phyloP scores from a whole-genome alignment of 2,797 vertebrate species.

The Sebastes minor region DNA sequence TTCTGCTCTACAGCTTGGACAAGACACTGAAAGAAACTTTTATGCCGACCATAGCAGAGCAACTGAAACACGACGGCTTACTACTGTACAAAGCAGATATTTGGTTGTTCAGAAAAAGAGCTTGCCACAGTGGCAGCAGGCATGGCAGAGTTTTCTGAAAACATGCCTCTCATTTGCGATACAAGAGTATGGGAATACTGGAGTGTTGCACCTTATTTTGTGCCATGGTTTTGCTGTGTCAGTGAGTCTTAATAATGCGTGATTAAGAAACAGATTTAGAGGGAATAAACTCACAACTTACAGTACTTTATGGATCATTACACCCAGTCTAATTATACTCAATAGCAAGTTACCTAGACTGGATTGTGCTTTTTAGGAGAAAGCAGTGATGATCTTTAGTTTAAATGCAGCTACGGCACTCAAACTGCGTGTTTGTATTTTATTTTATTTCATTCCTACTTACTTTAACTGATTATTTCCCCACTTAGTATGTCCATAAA shows the following conservation, averaged over 20 bases:
- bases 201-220: slow-evolving; percentile 27
- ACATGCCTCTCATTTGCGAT: slow-evolving; percentile 14
- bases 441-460: background rate
- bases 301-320: background rate
- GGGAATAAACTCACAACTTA: slow-evolving; percentile 7
- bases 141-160: slow-evolving; percentile 10
- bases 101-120: background rate
- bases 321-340: background rate
- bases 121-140: background rate
- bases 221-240: background rate
- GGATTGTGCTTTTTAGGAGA: background rate
- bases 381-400: background rate
- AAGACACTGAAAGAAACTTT: slow-evolving; percentile 18
- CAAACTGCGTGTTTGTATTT: background rate
- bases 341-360: background rate
- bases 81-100: background rate
- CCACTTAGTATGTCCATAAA: background rate
- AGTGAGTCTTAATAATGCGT: slow-evolving; percentile 51
- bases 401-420: background rate
- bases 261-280: slow-evolving; percentile 53
- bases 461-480: background rate
- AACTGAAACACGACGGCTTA: background rate
- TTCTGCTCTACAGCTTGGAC: slow-evolving; percentile 4
- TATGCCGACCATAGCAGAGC: background rate
- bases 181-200: slow-evolving; percentile 1